Conservation (phyloP, 2,797 vertebrate genomes). For the Melanotaenia pygmaea region DNA sequence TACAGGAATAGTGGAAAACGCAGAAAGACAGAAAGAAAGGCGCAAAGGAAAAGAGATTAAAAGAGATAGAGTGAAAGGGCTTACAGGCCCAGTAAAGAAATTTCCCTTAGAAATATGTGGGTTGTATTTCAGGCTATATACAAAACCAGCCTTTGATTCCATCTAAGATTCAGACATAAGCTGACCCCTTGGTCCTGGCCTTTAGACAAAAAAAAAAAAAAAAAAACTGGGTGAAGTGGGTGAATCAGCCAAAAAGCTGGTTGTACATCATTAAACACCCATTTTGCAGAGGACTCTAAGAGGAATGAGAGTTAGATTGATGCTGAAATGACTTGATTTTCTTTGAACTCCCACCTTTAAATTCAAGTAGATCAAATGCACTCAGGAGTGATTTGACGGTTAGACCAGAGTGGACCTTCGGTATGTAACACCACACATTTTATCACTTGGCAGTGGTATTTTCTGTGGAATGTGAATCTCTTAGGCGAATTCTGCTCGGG, state of each 20-base stretch:
- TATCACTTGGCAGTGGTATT: constrained; percentile 33
- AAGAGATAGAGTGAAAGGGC: constrained; percentile 21
- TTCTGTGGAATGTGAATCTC: constrained; percentile 37
- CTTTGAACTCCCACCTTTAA: constrained; percentile 74
- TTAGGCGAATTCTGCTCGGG: constrained; percentile 43
- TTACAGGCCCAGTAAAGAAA: constrained; percentile 34
- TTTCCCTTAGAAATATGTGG: constrained; percentile 45
- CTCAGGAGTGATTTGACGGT: constrained; percentile 44
- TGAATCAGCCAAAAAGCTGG: constrained; percentile 50
- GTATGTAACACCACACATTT: constrained; percentile 23
- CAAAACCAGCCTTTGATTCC: constrained; percentile 51
- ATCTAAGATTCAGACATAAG: constrained; percentile 36
- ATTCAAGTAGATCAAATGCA: constrained; percentile 58
- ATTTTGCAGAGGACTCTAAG: constrained; percentile 59
- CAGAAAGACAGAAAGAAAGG: constrained; percentile 11
- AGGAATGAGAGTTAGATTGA: constrained; percentile 51
- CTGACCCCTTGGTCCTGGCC: constrained; percentile 45
- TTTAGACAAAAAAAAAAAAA: constrained; percentile 43
- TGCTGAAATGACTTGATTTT: constrained; percentile 61
- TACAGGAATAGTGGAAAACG: constrained; percentile 36
- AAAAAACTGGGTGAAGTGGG: constrained; percentile 40
- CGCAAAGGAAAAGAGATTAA: constrained; percentile 28
- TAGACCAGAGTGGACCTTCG: constrained; percentile 41
- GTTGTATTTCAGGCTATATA: constrained; percentile 40
- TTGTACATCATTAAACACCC: constrained; percentile 74